Base-by-base conservation (phyloP, 2,888 invertebrate species). In the Lepidochitona cinerea region DNA sequence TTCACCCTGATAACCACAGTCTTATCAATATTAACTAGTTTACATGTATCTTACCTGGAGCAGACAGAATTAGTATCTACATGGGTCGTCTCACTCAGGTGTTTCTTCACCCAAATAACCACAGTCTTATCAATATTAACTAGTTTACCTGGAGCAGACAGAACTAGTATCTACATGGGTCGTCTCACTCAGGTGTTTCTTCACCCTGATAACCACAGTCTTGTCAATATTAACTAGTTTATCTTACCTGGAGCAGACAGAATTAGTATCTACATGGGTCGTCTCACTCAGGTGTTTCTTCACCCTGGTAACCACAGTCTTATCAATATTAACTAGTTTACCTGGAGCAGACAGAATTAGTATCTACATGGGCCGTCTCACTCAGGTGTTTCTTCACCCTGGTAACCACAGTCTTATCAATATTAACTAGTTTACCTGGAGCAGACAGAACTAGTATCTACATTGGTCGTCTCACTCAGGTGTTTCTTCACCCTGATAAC, bases 401-500 rank as follows among this genome's bases (percentile, higher is more conserved):
- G 41, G 72, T 73, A 9, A 90, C 78, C n/a, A 91, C 80, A 0
- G 70, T 75, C 12, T 81, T 81, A 70, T 86, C 87, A 41, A 9
- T 41, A 18, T 41, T 41, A 41, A 23, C 49, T n/a, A 4, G 49
- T 18, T 33, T 68, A 78, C 78, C 54, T 76, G 52, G 69, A 71
- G 36, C 53, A 70, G 12, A 80, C 73, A 36, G 68, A 71, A 68
- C 12, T 35, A 68, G 12, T 68, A 37, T n/a, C 66, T 14, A 64
- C 36, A 9, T 41, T 71, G n/a, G 69, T 52, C 59, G 78, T 81
- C 49, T 81, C 79, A 18, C 72, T 66, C 2, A 88, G 75, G 68
- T 88, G 88, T 35, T 86, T 85, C 68, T 86, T 84, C 32, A 91
- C 78, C 77, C 84, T 83, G 41, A 72, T 73, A 9, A 90, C 78